Conservation (phyloP, 2,113 vertebrate species). For the Sinocyclocheilus rhinocerous region DNA sequence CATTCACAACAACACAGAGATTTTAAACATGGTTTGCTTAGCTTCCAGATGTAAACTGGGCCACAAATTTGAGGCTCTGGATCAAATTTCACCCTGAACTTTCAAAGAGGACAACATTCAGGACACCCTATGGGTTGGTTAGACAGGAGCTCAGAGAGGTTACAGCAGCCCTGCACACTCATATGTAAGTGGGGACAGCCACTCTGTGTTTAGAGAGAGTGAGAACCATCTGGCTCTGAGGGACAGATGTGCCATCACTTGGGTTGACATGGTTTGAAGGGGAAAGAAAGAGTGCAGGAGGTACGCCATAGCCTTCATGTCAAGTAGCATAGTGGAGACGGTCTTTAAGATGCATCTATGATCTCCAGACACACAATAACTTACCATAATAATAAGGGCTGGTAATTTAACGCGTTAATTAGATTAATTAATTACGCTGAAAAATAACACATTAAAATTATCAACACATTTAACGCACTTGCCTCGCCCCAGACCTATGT, state of each 20-base stretch:
- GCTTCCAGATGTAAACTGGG: background rate
- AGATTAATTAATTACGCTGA: too few relatives aligned
- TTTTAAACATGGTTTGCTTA: background rate
- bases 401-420: too few relatives aligned
- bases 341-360: background rate
- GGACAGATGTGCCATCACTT: slow-evolving; percentile 9
- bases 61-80: background rate
- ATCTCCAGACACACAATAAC: background rate
- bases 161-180: slow-evolving; percentile 12
- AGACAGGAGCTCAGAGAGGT: background rate
- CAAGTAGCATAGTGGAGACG: background rate
- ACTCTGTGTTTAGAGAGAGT: background rate
- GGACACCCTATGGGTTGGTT: background rate
- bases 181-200: background rate
- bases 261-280: background rate
- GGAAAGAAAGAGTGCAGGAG: background rate
- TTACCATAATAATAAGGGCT: too few relatives aligned
- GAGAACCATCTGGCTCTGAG: background rate
- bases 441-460: too few relatives aligned
- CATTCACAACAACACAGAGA: background rate
- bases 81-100: background rate
- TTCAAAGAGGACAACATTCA: background rate
- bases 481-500: too few relatives aligned
- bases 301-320: background rate
- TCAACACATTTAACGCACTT: too few relatives aligned